These are phyloP conservation scores for Antheraea yamamai DNA, from an alignment of 2,888 invertebrate genomes.

Conservation along the genomic window DNA sequence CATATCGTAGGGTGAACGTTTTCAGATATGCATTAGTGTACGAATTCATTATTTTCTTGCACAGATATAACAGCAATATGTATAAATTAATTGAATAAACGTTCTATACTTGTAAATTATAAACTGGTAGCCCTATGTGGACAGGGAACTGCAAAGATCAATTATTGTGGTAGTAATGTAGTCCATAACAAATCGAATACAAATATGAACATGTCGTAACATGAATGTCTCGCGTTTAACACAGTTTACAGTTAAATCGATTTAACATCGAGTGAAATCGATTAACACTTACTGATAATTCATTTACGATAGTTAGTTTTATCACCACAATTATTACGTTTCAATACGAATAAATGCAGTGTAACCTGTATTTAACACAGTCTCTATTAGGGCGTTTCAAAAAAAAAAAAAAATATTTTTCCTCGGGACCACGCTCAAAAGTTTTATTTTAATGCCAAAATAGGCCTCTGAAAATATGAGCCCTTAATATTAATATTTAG, in stretches of 20 bases:
- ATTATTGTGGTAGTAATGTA: conserved; percentile 57
- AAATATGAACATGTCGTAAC: conserved; percentile 66
- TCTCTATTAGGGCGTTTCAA: too few relatives aligned
- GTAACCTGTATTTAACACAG: conserved; percentile 5
- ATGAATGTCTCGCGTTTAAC: conserved; percentile 59
- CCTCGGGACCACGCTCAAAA: too few relatives aligned
- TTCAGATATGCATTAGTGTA: too few relatives aligned
- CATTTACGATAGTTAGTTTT: conserved; percentile 64
- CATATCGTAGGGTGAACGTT: too few relatives aligned
- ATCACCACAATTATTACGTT: conserved; percentile 55
- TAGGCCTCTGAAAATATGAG: too few relatives aligned
- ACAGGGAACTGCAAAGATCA: conserved; percentile 20
- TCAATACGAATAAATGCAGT: conserved; percentile 38
- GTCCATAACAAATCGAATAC: conserved; percentile 69
- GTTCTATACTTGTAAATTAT: background rate
- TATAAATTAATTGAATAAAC: background rate
- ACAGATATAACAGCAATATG: background rate
- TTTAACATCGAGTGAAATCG: conserved; percentile 76
- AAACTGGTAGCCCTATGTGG: background rate
- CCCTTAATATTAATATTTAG: too few relatives aligned
- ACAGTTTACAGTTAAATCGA: conserved; percentile 78
- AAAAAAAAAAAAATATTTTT: too few relatives aligned
- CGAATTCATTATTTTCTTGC: too few relatives aligned
- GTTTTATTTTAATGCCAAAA: too few relatives aligned
- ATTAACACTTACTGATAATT: conserved; percentile 70